Evolutionary conservation across 2,888 invertebrate species (phyloP), one percentile per base, ranked within the genome.

Genomic region (Apamea sordens): DNA sequence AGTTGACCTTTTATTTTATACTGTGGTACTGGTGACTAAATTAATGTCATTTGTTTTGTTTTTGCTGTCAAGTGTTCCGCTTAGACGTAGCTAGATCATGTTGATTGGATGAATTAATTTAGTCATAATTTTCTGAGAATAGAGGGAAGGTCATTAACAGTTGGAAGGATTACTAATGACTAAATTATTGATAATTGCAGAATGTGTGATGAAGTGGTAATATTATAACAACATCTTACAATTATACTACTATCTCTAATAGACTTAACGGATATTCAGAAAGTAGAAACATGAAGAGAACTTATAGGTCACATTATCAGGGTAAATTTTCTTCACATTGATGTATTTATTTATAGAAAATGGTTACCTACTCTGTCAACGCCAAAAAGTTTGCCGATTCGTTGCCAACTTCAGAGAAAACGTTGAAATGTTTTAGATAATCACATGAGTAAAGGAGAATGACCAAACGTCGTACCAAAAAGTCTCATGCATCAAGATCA

Each of bases 91-190:
- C 41, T 67, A 73, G 67, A 74, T 72, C 68, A 56, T 47, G 67
- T 72, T 47, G 59, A 85, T 78, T 82, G n/a, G 67, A 21, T 59
- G 59, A 82, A 78, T 73, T 78, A 21, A 83, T 64, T 50, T 53
- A 53, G 73, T 78, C 78, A 78, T 36, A 5, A 41, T 36, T 68
- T 85, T 82, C 85, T 78, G 56, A 41, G 85, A 85, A 85, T 76
- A 63, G 50, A 1, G 4, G 41, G 75, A 75, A 82, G 63, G 64
- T 72, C 63, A 77, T 59, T 21, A 47, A 53, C 59, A 61, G 24
- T 44, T 15, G 11, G 13, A 36, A 15, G 3, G 21, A 74, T 28
- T 10, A 67, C 15, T 71, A 59, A 28, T 53, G 3, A 63, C 59
- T 0, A 6, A 71, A 71, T 71, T 71, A 11, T 36, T 71, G 18